Base-by-base conservation (phyloP, 2,888 invertebrate genomes). In the Aspidiotus destructor region DNA sequence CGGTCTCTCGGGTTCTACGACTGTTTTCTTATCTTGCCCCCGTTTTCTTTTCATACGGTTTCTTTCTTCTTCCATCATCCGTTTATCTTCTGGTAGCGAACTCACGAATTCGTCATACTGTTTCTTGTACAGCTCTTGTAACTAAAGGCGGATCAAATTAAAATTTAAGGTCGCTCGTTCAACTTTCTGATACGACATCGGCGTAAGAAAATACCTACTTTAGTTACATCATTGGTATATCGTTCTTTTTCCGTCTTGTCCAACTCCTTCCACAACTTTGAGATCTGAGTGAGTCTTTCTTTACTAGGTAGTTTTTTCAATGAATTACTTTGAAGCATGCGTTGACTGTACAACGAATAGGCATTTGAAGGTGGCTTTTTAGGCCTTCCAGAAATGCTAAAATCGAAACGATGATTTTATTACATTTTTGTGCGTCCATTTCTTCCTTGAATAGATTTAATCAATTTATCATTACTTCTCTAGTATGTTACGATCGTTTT, bases 331-430 rank as follows among this genome's bases (percentile, higher is more conserved):
- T 70, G 69, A 17, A 71, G 60, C 69, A 70, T 70, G 60, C 63
- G 62, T 62, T 57, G 63, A 15, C 63, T 61, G 9, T 62, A 71
- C 7, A 71, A 54, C 54, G 68, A 53, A 41, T 71, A 71, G 41
- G 61, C 70, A 58, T 70, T 70, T 3, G 41, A 44, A 10, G 71
- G 68, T 7, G 71, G 71, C 58, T 70, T 71, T 41, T 70, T 61
- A n/a, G 71, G 71, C 62, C 58, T 71, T 5, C 71, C 71, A 15
- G 68, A 63, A 48, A 64, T 62, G 52, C 67, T 67, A 42, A 15
- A 55, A 7, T 10, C 13, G n/a, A 7, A 57, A 48, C 52, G 1
- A 61, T 16, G 57, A 15, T 13, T 28, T 28, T 28, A 28, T 28
- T 28, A 28, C 28, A 28, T 28, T 28, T 5, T 3, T 28, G 28